A percentile compares a stretch with the other conserved stretches of the same genome.
Conservation (phyloP, 2,888 invertebrate genomes). For the Dermolepida albohirtum region DNA sequence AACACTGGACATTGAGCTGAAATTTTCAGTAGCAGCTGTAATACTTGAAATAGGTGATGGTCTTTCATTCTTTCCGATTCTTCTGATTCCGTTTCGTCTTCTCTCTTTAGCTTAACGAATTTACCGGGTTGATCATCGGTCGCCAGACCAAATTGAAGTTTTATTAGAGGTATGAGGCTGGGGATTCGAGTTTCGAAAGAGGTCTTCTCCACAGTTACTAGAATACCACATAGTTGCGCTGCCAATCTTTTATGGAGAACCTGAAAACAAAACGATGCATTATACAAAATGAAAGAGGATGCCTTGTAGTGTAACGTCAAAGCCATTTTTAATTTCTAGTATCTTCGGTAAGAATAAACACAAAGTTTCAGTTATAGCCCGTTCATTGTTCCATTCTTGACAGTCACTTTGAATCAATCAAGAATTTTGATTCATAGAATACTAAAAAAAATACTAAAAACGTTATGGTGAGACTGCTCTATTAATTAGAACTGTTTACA, state of each 20-base stretch:
- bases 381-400: no score
- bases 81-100: slow-evolving; percentile 53
- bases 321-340: no score
- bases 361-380: no score
- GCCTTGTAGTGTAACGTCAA: no score
- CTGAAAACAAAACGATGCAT: slow-evolving; percentile 55
- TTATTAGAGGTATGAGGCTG: slow-evolving; percentile 71
- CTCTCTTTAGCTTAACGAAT: slow-evolving; percentile 35
- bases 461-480: no score
- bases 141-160: slow-evolving; percentile 57
- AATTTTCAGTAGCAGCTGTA: slow-evolving; percentile 78
- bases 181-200: slow-evolving; percentile 76
- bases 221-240: slow-evolving; percentile 82
- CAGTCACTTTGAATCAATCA: no score
- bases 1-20: slow-evolving; percentile 72
- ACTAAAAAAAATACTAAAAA: no score
- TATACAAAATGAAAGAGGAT: no score
- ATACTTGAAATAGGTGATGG: slow-evolving; percentile 80
- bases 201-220: slow-evolving; percentile 80
- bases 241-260: slow-evolving; percentile 79
- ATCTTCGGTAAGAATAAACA: no score
- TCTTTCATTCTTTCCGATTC: slow-evolving; percentile 75
- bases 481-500: no score
- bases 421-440: no score
- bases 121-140: slow-evolving; percentile 48